Conservation (phyloP, 2,797 vertebrate genomes). For the Esox masquinongy region DNA sequence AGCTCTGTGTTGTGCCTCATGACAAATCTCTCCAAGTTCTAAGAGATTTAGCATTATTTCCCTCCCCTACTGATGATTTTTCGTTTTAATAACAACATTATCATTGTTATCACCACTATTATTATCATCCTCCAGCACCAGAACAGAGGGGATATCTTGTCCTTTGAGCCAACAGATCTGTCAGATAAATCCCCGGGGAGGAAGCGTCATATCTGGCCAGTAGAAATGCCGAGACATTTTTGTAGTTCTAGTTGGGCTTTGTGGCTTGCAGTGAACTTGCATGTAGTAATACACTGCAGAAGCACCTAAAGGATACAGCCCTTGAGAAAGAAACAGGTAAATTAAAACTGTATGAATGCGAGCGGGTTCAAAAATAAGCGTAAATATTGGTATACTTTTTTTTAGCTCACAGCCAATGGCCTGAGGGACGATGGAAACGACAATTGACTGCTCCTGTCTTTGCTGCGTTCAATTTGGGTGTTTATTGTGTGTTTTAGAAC, state of each 20-base stretch:
- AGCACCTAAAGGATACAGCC: conserved; percentile 61
- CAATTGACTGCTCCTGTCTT: conserved; percentile 59
- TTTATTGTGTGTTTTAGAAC: conserved; percentile 62
- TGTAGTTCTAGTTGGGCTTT: conserved; percentile 69
- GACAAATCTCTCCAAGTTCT: conserved; percentile 49
- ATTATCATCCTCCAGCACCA: conserved; percentile 47
- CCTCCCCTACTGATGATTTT: conserved; percentile 29
- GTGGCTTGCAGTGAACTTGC: conserved; percentile 70
- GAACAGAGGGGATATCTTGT: conserved; percentile 51
- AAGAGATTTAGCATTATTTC: conserved; percentile 36
- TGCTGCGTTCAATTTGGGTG: conserved; percentile 56
- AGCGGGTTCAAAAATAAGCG: conserved; percentile 55
- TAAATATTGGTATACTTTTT: conserved; percentile 50
- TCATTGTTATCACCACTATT: not conserved
- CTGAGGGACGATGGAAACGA: conserved; percentile 41
- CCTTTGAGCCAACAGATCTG: conserved; percentile 71
- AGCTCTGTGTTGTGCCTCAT: conserved; percentile 42
- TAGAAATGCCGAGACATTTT: conserved; percentile 70
- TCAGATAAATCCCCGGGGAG: conserved; percentile 71
- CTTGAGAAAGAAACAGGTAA: conserved; percentile 28
- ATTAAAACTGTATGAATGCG: conserved; percentile 51
- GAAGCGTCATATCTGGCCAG: conserved; percentile 72
- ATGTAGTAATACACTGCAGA: conserved; percentile 67
- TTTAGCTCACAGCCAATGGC: conserved; percentile 53
- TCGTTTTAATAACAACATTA: too few species aligned